Conservation (phyloP, 2,113 vertebrate genomes). For the Actinemys pallida region DNA sequence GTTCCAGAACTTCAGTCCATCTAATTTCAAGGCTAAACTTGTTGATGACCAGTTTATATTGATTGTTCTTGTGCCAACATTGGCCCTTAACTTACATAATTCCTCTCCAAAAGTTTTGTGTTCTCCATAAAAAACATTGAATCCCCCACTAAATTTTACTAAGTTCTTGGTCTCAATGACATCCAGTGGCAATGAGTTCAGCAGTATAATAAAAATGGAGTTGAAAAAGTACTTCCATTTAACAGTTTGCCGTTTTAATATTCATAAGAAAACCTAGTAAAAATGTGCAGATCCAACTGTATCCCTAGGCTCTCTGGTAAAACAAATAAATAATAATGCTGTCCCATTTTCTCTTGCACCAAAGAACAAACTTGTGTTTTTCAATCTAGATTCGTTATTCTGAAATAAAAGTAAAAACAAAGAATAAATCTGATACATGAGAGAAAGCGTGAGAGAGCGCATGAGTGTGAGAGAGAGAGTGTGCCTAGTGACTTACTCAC, state of each 20-base stretch:
- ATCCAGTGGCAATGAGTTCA: neutral
- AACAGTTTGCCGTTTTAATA: neutral
- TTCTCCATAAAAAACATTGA: neutral
- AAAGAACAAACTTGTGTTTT: fast-evolving
- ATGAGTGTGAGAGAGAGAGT: neutral
- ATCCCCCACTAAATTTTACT: neutral
- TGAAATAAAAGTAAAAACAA: fast-evolving
- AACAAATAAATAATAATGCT: neutral
- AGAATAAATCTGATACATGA: neutral
- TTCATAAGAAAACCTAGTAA: neutral
- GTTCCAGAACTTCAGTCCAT: neutral
- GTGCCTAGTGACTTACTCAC: neutral
- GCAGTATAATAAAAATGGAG: neutral
- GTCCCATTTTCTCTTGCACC: neutral
- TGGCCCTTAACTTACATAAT: neutral
- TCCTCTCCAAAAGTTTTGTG: neutral
- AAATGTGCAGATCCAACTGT: neutral
- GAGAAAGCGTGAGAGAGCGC: neutral
- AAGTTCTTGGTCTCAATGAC: neutral
- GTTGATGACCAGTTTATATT: neutral
- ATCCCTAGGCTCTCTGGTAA: neutral
- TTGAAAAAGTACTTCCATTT: neutral
- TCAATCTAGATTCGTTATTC: neutral
- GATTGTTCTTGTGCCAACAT: neutral
- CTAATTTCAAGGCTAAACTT: neutral